These are phyloP conservation scores for Eucera pruinosa DNA, from an alignment of 2,888 invertebrate genomes.

Conservation along the genomic window DNA sequence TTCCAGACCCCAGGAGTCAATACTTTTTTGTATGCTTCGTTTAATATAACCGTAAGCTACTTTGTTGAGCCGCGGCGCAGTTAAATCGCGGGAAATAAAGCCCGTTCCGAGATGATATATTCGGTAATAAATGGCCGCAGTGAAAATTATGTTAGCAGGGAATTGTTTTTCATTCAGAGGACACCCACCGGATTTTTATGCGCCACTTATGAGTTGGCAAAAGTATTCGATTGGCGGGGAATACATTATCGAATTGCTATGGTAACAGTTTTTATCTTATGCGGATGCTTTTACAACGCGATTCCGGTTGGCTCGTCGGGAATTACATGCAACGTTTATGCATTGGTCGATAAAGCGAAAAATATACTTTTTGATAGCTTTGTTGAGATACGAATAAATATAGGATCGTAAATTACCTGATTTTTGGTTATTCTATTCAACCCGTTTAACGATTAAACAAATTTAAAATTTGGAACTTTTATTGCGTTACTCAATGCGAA, in stretches of 20 bases:
- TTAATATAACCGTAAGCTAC: constrained; percentile 31
- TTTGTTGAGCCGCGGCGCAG: constrained; percentile 31
- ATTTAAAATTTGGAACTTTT: too few species aligned
- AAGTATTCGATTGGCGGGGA: constrained; percentile 1
- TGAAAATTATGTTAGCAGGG: constrained; percentile 24
- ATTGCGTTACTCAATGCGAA: too few species aligned
- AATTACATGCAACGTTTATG: not conserved
- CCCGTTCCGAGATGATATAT: constrained; percentile 34
- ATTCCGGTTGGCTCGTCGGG: not conserved
- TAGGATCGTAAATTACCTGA: too few species aligned
- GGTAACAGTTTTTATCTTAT: not conserved
- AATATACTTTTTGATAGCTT: not conserved
- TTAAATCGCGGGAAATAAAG: constrained; percentile 29
- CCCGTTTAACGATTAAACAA: too few species aligned
- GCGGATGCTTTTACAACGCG: not conserved
- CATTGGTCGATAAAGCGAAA: not conserved
- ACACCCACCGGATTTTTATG: constrained; percentile 21
- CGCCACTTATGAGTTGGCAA: constrained; percentile 1
- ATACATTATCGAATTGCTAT: constrained; percentile 14
- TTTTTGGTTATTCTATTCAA: too few species aligned
- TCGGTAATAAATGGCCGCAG: constrained; percentile 31
- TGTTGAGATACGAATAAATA: too few species aligned
- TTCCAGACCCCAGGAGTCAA: not conserved
- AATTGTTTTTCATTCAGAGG: constrained; percentile 32
- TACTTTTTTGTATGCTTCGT: constrained; percentile 15